These are phyloP conservation scores for Pediacus dermestoides DNA, from an alignment of 2,888 invertebrate genomes.

Conservation along the genomic window DNA sequence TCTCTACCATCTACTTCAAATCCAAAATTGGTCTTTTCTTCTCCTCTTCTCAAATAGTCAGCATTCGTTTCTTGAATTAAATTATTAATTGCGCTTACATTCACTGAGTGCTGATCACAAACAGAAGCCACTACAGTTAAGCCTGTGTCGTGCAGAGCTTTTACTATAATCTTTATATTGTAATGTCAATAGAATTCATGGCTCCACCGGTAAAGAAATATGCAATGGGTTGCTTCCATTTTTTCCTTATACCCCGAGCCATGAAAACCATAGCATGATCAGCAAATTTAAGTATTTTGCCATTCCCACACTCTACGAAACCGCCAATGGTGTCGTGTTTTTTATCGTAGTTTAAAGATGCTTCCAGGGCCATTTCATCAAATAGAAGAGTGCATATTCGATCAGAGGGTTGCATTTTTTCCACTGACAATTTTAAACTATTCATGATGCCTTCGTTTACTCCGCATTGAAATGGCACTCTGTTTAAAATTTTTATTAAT, in stretches of 20 bases:
- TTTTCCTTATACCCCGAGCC: constrained; percentile 11
- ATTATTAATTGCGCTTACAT: constrained; percentile 11
- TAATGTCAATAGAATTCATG: constrained; percentile 6
- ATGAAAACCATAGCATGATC: constrained; percentile 19
- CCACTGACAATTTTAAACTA: constrained; percentile 4
- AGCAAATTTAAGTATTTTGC: constrained; percentile 8
- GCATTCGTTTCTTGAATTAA: constrained; percentile 5
- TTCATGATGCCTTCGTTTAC: constrained; percentile 13
- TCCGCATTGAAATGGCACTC: constrained; percentile 7
- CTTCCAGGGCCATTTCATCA: constrained; percentile 9
- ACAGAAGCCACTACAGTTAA: constrained; percentile 12
- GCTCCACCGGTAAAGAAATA: constrained; percentile 15
- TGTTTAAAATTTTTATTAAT: constrained; percentile 6
- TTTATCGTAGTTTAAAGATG: neutral
- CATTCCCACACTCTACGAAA: neutral
- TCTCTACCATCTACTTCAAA: constrained; percentile 10
- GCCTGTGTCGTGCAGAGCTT: constrained; percentile 11
- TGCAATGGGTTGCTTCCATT: constrained; percentile 20
- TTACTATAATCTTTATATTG: constrained; percentile 3
- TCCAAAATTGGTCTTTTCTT: neutral
- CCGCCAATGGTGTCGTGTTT: neutral
- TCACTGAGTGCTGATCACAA: constrained; percentile 12
- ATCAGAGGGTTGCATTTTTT: neutral
- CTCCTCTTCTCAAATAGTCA: neutral
- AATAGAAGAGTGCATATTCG: neutral